phyloP scores from a whole-genome alignment of 2,888 invertebrate species.

The Drosophila quinaria region DNA sequence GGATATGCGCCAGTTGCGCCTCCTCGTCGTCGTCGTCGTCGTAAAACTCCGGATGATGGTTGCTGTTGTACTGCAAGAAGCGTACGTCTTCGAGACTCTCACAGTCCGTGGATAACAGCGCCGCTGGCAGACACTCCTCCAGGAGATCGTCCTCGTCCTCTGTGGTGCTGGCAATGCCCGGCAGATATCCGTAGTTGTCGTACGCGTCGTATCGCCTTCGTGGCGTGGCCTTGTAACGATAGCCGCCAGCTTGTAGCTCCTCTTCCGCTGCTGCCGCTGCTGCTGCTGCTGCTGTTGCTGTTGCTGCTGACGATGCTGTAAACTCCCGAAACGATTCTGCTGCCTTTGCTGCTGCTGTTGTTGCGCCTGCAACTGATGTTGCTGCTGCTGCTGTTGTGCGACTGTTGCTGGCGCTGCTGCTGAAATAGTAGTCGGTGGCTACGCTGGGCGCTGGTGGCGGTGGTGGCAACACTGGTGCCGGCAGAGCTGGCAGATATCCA shows the following conservation, averaged over 20 bases:
- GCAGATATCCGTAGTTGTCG: constrained; percentile 77
- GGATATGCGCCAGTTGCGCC: constrained; percentile 73
- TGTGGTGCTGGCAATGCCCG: constrained; percentile 72
- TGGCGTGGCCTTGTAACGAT: constrained; percentile 73
- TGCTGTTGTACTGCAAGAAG: constrained; percentile 63
- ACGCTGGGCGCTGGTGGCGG: constrained; percentile 75
- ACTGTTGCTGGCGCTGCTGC: constrained; percentile 38
- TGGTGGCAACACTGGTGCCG: constrained; percentile 67
- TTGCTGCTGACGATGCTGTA: constrained; percentile 30
- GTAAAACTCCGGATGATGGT: constrained; percentile 56
- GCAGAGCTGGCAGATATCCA: constrained; percentile 57
- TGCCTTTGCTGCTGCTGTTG: constrained; percentile 38
- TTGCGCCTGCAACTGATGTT: constrained; percentile 35
- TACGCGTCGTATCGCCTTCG: constrained; percentile 71
- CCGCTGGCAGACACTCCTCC: constrained; percentile 70
- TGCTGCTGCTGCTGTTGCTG: constrained; percentile 45
- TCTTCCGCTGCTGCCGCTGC: constrained; percentile 58
- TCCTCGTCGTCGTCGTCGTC: constrained; percentile 74
- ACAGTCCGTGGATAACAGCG: constrained; percentile 69
- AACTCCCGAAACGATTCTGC: constrained; percentile 15
- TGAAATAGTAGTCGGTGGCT: constrained; percentile 72
- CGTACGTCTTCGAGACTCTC: constrained; percentile 74
- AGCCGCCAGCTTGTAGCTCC: constrained; percentile 76
- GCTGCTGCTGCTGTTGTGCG: constrained; percentile 36
- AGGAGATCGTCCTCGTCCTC: constrained; percentile 70